These are phyloP conservation scores for Oncorhynchus nerka DNA, from an alignment of 2,113 vertebrate genomes.

Conservation along the genomic window DNA sequence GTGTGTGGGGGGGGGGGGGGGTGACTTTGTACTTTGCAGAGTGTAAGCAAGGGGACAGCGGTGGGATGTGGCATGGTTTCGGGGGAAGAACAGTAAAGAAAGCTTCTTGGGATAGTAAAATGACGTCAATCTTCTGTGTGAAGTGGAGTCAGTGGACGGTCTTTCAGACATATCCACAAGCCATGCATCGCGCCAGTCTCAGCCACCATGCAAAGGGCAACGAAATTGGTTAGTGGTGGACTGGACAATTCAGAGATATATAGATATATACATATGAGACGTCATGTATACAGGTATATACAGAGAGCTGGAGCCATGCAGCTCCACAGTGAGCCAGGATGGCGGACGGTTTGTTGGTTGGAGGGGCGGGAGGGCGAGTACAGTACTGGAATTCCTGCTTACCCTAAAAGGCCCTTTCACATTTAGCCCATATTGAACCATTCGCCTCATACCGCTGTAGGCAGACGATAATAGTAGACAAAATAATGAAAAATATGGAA, in stretches of 20 bases:
- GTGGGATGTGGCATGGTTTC: neutral
- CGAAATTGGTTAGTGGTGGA: constrained; percentile 45
- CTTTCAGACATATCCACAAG: constrained; percentile 36
- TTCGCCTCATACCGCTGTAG: constrained; percentile 87
- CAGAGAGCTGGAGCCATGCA: constrained; percentile 12
- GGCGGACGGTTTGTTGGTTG: constrained; percentile 36
- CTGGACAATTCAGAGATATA: constrained; percentile 38
- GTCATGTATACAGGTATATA: neutral
- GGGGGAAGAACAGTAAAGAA: constrained; percentile 11
- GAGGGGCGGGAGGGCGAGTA: constrained; percentile 39
- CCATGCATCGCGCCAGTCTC: constrained; percentile 68
- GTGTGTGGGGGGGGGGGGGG: neutral
- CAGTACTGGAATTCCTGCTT: constrained; percentile 75
- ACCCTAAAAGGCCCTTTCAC: constrained; percentile 86
- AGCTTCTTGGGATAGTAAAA: constrained; percentile 18
- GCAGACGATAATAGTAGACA: constrained; percentile 74
- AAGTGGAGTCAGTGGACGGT: neutral
- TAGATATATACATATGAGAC: neutral
- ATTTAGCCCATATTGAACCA: constrained; percentile 80
- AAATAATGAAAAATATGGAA: constrained; percentile 9
- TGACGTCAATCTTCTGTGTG: constrained; percentile 6
- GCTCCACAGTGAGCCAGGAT: constrained; percentile 23
- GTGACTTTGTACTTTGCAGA: neutral
- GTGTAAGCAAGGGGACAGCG: constrained; percentile 15
- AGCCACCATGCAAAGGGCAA: constrained; percentile 75